Evolutionary conservation across 2,888 invertebrate genomes (phyloP).

Genomic region (Pseudococcus jackbeardsleyi): DNA sequence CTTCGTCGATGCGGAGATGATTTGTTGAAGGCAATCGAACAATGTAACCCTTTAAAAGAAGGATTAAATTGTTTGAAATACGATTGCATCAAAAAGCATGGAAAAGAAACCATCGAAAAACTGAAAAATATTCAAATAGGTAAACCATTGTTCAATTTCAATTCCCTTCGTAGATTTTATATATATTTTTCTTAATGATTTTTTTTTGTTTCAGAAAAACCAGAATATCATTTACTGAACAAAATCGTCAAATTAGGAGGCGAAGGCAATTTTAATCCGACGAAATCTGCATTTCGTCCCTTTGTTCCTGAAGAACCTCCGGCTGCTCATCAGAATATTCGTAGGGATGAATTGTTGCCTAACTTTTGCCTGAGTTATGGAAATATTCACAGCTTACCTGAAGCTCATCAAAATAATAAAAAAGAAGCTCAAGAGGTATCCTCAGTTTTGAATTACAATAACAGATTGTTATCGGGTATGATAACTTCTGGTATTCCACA

Average conservation of each 20-base stretch:
- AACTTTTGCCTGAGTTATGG: conserved; percentile 50
- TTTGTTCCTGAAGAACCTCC: conserved; percentile 66
- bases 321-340: conserved; percentile 66
- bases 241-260: conserved; percentile 15
- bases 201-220: not conserved
- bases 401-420: conserved; percentile 54
- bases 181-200: too few relatives aligned
- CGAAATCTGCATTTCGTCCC: conserved; percentile 61
- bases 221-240: conserved; percentile 39
- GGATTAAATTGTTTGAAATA: conserved; percentile 17
- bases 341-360: conserved; percentile 56
- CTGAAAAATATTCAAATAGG: conserved; percentile 40
- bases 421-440: conserved; percentile 48
- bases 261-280: conserved; percentile 27
- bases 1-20: conserved; percentile 93
- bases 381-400: conserved; percentile 25
- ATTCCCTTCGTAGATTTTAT: too few relatives aligned
- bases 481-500: conserved; percentile 55
- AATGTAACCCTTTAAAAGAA: conserved; percentile 71
- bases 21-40: conserved; percentile 89
- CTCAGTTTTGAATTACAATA: conserved; percentile 57
- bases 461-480: conserved; percentile 56
- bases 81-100: conserved; percentile 2
- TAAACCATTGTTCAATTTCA: not conserved
- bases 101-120: not conserved